These are phyloP conservation scores for Hippasteria phrygiana DNA, from an alignment of 53 echinoderm and acorn worm genomes.

Conservation along the genomic window DNA sequence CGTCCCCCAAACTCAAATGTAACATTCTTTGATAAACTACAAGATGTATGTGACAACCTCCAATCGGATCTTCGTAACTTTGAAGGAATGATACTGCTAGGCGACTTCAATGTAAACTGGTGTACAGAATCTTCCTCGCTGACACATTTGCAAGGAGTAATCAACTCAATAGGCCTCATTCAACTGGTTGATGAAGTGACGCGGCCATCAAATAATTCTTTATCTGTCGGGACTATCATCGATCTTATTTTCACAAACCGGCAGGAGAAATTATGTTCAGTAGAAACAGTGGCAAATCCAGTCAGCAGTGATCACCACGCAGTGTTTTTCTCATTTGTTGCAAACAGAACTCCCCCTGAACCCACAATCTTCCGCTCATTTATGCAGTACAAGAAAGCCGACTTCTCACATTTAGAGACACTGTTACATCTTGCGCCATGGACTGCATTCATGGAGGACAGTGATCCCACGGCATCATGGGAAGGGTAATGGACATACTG, in stretches of 20 bases:
- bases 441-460: conserved; percentile 44
- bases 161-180: background rate
- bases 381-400: conserved; percentile 35
- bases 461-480: conserved; percentile 3
- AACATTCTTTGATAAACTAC: conserved; percentile 23
- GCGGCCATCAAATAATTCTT: no score
- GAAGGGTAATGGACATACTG: conserved; percentile 55
- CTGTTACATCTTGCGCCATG: conserved; percentile 46
- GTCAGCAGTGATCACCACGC: no score
- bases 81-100: no score
- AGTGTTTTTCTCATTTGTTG: conserved; percentile 24
- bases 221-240: no score
- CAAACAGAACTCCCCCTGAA: conserved; percentile 27
- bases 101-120: no score
- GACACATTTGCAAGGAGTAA: background rate
- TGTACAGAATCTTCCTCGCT: no score
- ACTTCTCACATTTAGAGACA: conserved; percentile 48
- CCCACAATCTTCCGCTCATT: conserved; percentile 31
- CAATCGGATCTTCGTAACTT: no score
- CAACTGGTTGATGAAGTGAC: background rate
- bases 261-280: no score
- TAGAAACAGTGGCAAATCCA: no score
- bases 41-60: background rate
- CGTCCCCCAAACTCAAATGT: conserved; percentile 24
- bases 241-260: no score